Conservation (phyloP, 2,888 invertebrate genomes). For the Drepanosiphum platanoidis region DNA sequence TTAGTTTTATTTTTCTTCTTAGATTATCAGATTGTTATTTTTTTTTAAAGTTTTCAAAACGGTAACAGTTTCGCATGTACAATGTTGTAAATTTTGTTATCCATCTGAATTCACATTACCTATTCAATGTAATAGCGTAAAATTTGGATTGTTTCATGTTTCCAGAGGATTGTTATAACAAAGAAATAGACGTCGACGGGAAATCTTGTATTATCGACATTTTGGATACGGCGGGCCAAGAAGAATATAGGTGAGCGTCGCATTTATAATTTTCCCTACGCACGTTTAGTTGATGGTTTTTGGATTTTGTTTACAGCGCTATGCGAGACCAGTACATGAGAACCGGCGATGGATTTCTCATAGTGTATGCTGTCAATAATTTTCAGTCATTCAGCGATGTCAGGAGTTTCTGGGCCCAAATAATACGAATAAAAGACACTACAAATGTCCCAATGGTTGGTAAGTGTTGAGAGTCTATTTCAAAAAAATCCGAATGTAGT, state of each 20-base stretch:
- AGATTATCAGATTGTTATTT: background rate
- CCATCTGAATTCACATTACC: too few relatives aligned
- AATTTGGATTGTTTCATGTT: slow-evolving; percentile 19
- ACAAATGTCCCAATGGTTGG: slow-evolving; percentile 99
- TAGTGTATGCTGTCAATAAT: slow-evolving; percentile 99
- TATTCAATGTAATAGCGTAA: too few relatives aligned
- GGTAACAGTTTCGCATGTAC: too few relatives aligned
- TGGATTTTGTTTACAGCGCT: slow-evolving; percentile 80
- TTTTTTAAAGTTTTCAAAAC: slow-evolving; percentile 66
- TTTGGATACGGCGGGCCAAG: slow-evolving; percentile 99
- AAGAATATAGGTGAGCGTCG: slow-evolving; percentile 80
- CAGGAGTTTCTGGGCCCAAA: slow-evolving; percentile 93
- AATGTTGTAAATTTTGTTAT: too few relatives aligned
- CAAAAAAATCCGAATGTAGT: too few relatives aligned
- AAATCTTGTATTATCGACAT: slow-evolving; percentile 99
- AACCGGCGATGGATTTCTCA: slow-evolving; percentile 97
- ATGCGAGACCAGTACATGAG: slow-evolving; percentile 99
- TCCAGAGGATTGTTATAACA: slow-evolving; percentile 94
- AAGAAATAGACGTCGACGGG: slow-evolving; percentile 92
- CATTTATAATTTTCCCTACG: background rate
- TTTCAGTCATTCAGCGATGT: slow-evolving; percentile 96
- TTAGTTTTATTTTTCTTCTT: slow-evolving; percentile 56
- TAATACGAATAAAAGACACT: slow-evolving; percentile 98
- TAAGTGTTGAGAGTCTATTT: slow-evolving; percentile 67
- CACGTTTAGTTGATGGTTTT: too few relatives aligned